phyloP scores from a whole-genome alignment of 92 coral and sea anemone genomes.

The Palythoa grandis region DNA sequence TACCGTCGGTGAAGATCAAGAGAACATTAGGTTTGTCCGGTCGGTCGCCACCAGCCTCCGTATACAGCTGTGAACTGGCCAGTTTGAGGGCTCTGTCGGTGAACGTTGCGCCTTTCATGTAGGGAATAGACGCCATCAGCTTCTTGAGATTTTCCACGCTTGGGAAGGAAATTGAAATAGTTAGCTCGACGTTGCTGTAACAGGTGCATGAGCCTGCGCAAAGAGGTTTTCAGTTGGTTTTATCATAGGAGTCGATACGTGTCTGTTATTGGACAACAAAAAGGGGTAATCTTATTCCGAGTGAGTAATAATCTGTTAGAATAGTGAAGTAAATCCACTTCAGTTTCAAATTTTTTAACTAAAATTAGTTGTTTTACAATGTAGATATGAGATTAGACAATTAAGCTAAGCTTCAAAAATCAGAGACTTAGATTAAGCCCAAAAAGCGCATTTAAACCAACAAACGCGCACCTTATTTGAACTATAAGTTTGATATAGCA shows the following conservation, averaged over 20 bases:
- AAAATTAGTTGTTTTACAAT: too few species aligned
- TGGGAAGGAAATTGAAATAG: background rate
- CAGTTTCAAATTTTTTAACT: too few species aligned
- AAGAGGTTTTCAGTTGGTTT: background rate
- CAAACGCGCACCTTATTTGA: too few species aligned
- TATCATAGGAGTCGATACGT: background rate
- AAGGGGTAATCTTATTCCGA: background rate
- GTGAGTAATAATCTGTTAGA: background rate
- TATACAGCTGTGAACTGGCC: conserved; percentile 12
- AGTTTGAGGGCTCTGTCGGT: conserved; percentile 35
- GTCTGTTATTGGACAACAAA: background rate
- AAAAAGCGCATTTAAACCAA: too few species aligned
- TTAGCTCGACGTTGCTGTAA: background rate
- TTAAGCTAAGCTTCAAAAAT: too few species aligned
- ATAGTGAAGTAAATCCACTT: too few species aligned
- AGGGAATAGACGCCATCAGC: conserved; percentile 17
- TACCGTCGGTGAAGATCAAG: conserved; percentile 27
- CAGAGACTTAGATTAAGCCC: too few species aligned
- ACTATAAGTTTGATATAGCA: too few species aligned
- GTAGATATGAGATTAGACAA: too few species aligned
- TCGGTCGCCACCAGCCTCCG: conserved; percentile 15
- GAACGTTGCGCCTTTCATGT: background rate
- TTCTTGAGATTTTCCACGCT: conserved; percentile 1
- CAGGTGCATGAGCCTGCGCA: background rate
- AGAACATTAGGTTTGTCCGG: conserved; percentile 27